Base-by-base conservation (phyloP, 2,888 invertebrate genomes). In the Romanomermis culicivorax region DNA sequence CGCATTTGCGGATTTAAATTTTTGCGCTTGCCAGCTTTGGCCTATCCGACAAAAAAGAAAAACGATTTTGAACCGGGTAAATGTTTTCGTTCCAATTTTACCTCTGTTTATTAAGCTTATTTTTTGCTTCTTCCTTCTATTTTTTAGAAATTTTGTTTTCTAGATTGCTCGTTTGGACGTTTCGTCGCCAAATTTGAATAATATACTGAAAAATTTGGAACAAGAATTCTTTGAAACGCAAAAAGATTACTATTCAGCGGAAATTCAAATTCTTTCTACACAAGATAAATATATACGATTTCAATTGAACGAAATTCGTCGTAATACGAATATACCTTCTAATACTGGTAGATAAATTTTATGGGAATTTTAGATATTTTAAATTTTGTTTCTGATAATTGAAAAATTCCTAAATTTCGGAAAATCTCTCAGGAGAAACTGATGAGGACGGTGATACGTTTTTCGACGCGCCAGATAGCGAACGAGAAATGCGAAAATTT, bases 361-460 rank as follows among this genome's bases (percentile, higher is more conserved):
- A 45, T 45, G 11, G 4, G 7, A 7, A 23, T 20, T 45, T 23
- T 7, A 17, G 11, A 45, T 45, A 17, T 45, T 23, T 11, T 23
- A 20, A 45, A 23, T 20, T 45, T n/a, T 23, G 24, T 45, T 20
- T 45, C 7, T 45, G 47, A 45, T 45, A 11, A 23, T 20, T 45
- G 7, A n/a, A 20, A 23, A 45, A 17, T 45, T 45, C 7, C 7
- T 23, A 20, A 45, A 7, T 20, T 45, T n/a, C 47, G 7, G 7
- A 45, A 7, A n/a, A 17, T 11, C 14, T 45, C 23, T 23, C 24
- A 45, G 47, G 47, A 7, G 17, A 45, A 20, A 11, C 7, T 17
- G 53, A 45, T 11, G 53, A 24, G 2, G 53, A 45, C 7, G 53
- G 45, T 14, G 53, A 53, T 25, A 20, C 45, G 45, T 53, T 53